Percentiles rank a stretch among this genome's conserved stretches.
Evolutionary conservation across 1,140 invertebrate species (phyloP).

Genomic region (Drosophila serrata): DNA sequence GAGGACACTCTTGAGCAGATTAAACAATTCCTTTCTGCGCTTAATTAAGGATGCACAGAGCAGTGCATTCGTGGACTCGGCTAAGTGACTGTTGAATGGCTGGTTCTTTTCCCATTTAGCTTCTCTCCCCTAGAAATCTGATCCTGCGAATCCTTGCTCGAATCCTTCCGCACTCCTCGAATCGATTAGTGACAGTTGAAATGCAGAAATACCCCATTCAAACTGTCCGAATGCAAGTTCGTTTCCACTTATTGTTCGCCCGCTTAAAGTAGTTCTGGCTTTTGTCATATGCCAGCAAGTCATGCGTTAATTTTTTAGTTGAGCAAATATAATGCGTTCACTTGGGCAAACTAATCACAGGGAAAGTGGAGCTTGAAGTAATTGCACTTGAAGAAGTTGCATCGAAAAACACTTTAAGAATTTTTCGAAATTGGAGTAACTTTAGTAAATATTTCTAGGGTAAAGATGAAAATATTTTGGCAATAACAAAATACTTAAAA

Average conservation of each 20-base stretch:
- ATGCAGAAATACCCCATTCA: constrained; percentile 34
- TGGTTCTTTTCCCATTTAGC: neutral
- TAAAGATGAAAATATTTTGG: neutral
- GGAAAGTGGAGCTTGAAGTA: constrained; percentile 4
- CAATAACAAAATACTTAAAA: neutral
- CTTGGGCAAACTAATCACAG: constrained; percentile 27
- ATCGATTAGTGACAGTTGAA: constrained; percentile 54
- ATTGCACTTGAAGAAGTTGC: neutral
- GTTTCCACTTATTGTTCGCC: constrained; percentile 27
- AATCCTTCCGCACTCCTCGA: constrained; percentile 2
- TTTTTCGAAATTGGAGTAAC: neutral
- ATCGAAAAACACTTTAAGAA: neutral
- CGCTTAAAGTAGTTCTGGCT: constrained; percentile 9
- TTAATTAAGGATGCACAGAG: constrained; percentile 47
- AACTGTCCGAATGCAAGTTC: constrained; percentile 42
- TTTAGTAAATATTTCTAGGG: neutral
- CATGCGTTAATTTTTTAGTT: constrained; percentile 53
- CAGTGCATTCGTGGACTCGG: constrained; percentile 8
- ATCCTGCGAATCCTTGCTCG: constrained; percentile 12
- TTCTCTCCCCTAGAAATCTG: neutral
- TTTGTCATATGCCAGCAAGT: constrained; percentile 44
- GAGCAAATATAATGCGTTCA: constrained; percentile 47
- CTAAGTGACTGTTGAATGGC: constrained; percentile 43
- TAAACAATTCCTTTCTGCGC: constrained; percentile 72
- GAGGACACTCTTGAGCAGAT: constrained; percentile 57